Percentiles rank a stretch among this genome's conserved stretches.
Evolutionary conservation across 2,113 vertebrate species (phyloP).

Genomic region (Gila orcuttii): DNA sequence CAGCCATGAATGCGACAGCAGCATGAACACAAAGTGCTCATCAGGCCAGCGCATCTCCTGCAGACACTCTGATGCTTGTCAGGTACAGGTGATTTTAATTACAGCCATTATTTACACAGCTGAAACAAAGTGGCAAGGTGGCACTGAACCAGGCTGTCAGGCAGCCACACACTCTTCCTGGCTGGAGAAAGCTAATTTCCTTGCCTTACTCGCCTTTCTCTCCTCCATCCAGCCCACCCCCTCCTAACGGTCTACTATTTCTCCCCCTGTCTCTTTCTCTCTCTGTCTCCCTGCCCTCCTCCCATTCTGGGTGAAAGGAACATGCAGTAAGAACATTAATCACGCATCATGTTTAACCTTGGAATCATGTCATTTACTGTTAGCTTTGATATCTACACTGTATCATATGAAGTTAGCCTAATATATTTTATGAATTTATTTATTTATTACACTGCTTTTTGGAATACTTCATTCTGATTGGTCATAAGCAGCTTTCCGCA

Average conservation of each 20-base stretch:
- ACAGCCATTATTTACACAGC: slow-evolving; percentile 61
- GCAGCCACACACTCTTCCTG: slow-evolving; percentile 23
- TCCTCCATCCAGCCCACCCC: not conserved
- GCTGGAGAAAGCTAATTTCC: slow-evolving; percentile 25
- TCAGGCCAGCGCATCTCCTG: slow-evolving; percentile 49
- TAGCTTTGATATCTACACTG: slow-evolving; percentile 44
- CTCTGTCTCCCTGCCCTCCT: slow-evolving; percentile 1
- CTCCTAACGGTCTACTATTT: not conserved
- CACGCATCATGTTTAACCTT: slow-evolving; percentile 60
- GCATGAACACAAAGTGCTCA: slow-evolving; percentile 45
- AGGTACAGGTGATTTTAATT: slow-evolving; percentile 63
- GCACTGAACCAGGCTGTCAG: slow-evolving; percentile 38
- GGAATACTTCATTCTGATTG: not conserved
- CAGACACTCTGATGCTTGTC: slow-evolving; percentile 48
- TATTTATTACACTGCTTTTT: not conserved
- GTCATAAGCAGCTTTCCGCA: not conserved
- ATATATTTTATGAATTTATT: slow-evolving; percentile 41
- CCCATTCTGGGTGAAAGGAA: slow-evolving; percentile 50
- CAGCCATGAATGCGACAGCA: slow-evolving; percentile 38
- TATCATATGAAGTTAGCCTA: slow-evolving; percentile 40
- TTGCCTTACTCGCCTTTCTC: slow-evolving; percentile 3
- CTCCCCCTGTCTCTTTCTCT: slow-evolving; percentile 28
- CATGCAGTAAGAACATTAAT: slow-evolving; percentile 61
- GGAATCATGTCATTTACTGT: slow-evolving; percentile 57
- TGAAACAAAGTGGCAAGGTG: slow-evolving; percentile 59